These are phyloP conservation scores for Battus philenor DNA, from an alignment of 1,140 invertebrate genomes.

Conservation along the genomic window DNA sequence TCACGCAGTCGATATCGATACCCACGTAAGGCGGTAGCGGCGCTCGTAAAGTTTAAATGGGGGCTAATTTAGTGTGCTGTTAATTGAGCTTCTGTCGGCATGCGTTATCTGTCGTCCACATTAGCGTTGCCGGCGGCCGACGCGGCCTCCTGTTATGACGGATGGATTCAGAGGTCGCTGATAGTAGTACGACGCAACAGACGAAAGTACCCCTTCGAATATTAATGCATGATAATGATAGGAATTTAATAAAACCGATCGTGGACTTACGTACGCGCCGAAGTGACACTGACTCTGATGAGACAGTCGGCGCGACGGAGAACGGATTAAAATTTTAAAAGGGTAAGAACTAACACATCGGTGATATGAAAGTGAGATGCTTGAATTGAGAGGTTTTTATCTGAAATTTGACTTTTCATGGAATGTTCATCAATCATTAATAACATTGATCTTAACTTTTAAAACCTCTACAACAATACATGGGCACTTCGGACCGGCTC, in stretches of 20 bases:
- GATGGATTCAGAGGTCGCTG: slow-evolving; percentile 43
- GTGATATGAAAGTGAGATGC: too few relatives aligned
- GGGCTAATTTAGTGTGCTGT: slow-evolving; percentile 70
- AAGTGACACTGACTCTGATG: too few relatives aligned
- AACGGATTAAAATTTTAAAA: too few relatives aligned
- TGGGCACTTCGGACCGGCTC: too few relatives aligned
- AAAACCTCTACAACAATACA: too few relatives aligned
- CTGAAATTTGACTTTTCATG: too few relatives aligned
- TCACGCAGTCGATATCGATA: slow-evolving; percentile 26
- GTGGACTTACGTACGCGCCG: too few relatives aligned
- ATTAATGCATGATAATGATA: slow-evolving; percentile 6
- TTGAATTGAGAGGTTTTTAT: too few relatives aligned
- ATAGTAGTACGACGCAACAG: not conserved
- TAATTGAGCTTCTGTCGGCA: slow-evolving; percentile 66
- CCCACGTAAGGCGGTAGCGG: slow-evolving; percentile 69
- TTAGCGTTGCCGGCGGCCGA: slow-evolving; percentile 47
- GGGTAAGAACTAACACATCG: too few relatives aligned
- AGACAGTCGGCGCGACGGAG: too few relatives aligned
- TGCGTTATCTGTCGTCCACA: slow-evolving; percentile 53
- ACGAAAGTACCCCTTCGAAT: not conserved
- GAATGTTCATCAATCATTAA: too few relatives aligned
- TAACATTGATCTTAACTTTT: too few relatives aligned
- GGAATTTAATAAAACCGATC: slow-evolving; percentile 2
- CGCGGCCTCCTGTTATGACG: slow-evolving; percentile 48
- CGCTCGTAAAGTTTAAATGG: slow-evolving; percentile 72